phyloP scores from a whole-genome alignment of 2,888 invertebrate species.

The Globia sparganii region DNA sequence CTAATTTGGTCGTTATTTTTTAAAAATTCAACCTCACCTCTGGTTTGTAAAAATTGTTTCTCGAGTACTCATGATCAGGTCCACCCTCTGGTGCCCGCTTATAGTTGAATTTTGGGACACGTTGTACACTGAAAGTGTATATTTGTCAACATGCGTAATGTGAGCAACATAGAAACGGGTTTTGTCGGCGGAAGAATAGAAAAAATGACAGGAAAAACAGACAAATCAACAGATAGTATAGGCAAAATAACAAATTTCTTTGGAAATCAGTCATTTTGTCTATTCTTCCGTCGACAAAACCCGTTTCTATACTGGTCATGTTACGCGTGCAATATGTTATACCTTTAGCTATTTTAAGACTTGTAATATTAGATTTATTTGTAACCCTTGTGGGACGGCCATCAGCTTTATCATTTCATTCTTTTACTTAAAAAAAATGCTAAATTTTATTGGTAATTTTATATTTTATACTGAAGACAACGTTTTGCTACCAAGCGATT shows the following conservation, averaged over 20 bases:
- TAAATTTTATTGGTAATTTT: constrained; percentile 27
- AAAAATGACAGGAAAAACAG: background rate
- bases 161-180: too few relatives aligned
- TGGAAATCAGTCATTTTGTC: background rate
- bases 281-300: background rate
- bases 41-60: too few relatives aligned
- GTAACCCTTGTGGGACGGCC: background rate
- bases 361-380: constrained; percentile 9
- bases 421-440: constrained; percentile 19
- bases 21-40: too few relatives aligned
- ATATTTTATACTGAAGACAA: constrained; percentile 40
- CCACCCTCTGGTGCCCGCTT: too few relatives aligned
- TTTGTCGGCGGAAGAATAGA: background rate
- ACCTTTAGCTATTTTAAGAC: background rate
- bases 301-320: background rate
- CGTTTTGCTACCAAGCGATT: constrained; percentile 33
- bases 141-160: background rate
- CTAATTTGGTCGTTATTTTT: too few relatives aligned
- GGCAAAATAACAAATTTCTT: background rate
- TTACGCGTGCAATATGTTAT: background rate
- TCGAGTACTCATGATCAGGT: too few relatives aligned
- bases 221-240: too few relatives aligned
- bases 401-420: constrained; percentile 6
- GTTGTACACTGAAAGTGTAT: background rate
- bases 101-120: too few relatives aligned